These are phyloP conservation scores for Eupithecia abbreviata DNA, from an alignment of 2,888 invertebrate species.

Conservation along the genomic window DNA sequence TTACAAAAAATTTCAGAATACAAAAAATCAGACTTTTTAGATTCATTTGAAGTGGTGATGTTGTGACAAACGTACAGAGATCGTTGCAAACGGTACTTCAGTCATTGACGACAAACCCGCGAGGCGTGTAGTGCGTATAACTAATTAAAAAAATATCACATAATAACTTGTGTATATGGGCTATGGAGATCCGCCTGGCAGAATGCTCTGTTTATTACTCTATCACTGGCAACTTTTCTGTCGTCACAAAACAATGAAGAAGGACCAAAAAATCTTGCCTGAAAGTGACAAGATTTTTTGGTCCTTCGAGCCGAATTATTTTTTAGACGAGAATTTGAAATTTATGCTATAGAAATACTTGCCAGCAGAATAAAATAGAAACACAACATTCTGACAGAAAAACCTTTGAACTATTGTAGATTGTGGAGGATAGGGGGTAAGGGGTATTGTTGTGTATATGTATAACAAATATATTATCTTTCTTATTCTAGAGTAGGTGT, in stretches of 20 bases:
- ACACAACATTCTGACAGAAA: constrained; percentile 62
- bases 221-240: constrained; percentile 10
- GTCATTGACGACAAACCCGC: constrained; percentile 52
- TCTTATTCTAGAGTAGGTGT: constrained; percentile 67
- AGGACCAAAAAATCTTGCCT: too few species aligned
- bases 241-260: too few species aligned
- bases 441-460: constrained; percentile 65
- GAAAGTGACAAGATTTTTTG: background rate
- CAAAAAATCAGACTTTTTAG: constrained; percentile 47
- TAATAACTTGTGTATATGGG: constrained; percentile 76
- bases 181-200: constrained; percentile 68
- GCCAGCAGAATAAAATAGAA: constrained; percentile 38
- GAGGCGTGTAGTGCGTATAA: constrained; percentile 58
- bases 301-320: constrained; percentile 10
- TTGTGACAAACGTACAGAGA: constrained; percentile 60
- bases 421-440: constrained; percentile 74
- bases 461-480: constrained; percentile 72
- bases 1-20: constrained; percentile 27
- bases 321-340: background rate
- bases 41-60: constrained; percentile 67
- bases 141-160: constrained; percentile 71
- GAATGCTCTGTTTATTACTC: constrained; percentile 58
- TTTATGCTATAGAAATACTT: background rate
- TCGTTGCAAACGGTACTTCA: constrained; percentile 56
- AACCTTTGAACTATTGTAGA: constrained; percentile 74